A percentile compares a stretch with the other conserved stretches of the same genome.
Evolutionary conservation across 2,797 vertebrate genomes (phyloP).

Genomic region (Tokudaia tokunoshimensis): DNA sequence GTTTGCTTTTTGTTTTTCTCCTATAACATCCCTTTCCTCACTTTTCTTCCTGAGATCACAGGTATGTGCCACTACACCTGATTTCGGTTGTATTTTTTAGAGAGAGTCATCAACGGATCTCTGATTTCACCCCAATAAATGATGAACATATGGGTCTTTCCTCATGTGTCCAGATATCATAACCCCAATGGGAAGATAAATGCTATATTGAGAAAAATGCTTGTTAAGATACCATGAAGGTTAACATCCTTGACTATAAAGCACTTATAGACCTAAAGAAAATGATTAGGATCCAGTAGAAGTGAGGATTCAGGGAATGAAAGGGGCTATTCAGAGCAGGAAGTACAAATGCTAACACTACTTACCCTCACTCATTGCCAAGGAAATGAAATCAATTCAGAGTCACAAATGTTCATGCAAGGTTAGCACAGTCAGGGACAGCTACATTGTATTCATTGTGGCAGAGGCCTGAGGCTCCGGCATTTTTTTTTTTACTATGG

Average conservation of each 20-base stretch:
- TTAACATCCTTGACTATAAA: conserved; percentile 41
- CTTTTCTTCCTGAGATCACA: neutral
- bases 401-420: neutral
- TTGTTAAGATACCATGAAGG: neutral
- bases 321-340: neutral
- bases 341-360: neutral
- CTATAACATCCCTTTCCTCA: fast-evolving
- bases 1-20: neutral
- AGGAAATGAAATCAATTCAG: neutral
- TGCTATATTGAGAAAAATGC: conserved; percentile 12
- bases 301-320: conserved; percentile 2
- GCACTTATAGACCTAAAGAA: neutral
- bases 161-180: conserved; percentile 3
- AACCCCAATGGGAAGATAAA: conserved; percentile 37
- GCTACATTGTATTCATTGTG: neutral
- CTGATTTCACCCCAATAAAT: conserved; percentile 4
- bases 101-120: conserved; percentile 14
- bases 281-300: neutral
- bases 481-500: neutral
- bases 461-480: neutral
- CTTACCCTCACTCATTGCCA: neutral
- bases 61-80: neutral
- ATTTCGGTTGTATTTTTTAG: conserved; percentile 15
- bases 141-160: neutral
- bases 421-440: neutral